These are phyloP conservation scores for Andrena bicolor DNA, from an alignment of 2,888 invertebrate species.

Conservation along the genomic window DNA sequence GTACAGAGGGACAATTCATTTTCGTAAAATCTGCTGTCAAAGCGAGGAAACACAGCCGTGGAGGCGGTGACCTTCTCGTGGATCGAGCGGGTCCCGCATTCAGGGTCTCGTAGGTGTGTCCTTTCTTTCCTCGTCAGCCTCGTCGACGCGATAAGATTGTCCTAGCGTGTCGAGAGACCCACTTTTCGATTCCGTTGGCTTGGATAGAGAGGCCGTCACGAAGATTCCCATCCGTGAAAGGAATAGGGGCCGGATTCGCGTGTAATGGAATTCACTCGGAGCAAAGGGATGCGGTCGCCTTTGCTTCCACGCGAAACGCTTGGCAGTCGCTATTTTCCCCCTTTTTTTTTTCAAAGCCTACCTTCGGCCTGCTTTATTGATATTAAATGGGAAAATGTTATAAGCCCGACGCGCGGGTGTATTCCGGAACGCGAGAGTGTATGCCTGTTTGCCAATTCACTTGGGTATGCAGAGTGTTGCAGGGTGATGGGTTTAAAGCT, in stretches of 20 bases:
- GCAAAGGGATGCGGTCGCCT: constrained; percentile 27
- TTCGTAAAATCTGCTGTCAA: constrained; percentile 32
- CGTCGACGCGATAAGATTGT: constrained; percentile 59
- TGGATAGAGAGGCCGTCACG: constrained; percentile 33
- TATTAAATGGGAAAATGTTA: constrained; percentile 25
- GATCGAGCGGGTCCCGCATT: constrained; percentile 47
- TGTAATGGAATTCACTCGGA: constrained; percentile 53
- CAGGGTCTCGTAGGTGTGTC: constrained; percentile 46
- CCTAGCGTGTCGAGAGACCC: constrained; percentile 59
- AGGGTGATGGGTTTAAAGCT: no score
- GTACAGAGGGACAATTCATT: background rate
- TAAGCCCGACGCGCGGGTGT: background rate
- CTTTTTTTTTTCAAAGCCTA: background rate
- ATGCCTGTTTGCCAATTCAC: background rate
- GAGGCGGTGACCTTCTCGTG: constrained; percentile 18
- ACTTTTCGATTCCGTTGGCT: constrained; percentile 56
- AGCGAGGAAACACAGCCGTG: constrained; percentile 41
- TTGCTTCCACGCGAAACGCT: background rate
- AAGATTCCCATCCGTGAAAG: constrained; percentile 51
- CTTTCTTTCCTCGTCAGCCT: constrained; percentile 27
- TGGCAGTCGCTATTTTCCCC: background rate
- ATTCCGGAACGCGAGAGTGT: background rate
- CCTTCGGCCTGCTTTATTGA: constrained; percentile 28
- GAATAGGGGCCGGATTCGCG: constrained; percentile 52
- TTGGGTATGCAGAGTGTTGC: no score